Conservation (phyloP, 2,888 invertebrate species). For the Idaea straminata region DNA sequence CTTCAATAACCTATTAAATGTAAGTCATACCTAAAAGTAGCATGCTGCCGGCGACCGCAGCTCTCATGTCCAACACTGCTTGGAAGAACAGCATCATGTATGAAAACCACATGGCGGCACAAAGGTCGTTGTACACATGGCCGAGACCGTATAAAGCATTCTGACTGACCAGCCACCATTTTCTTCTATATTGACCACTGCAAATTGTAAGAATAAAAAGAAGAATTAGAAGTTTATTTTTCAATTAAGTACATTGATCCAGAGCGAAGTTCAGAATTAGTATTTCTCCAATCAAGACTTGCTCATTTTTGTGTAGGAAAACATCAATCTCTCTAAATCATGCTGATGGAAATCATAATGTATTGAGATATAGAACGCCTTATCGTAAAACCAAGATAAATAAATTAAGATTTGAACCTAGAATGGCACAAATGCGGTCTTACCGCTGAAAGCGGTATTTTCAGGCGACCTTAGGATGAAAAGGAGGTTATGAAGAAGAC, state of each 20-base stretch:
- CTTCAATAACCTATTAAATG: background rate
- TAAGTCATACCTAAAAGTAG: constrained; percentile 82
- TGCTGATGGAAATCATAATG: too few species aligned
- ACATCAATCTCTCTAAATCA: too few species aligned
- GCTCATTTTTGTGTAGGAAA: too few species aligned
- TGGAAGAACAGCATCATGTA: constrained; percentile 93
- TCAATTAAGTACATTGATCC: background rate
- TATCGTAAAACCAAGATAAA: too few species aligned
- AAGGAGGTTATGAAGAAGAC: too few species aligned
- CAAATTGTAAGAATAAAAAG: constrained; percentile 23
- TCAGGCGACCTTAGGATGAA: too few species aligned
- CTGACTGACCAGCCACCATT: constrained; percentile 66
- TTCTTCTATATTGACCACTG: constrained; percentile 53
- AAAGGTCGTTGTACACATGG: constrained; percentile 96
- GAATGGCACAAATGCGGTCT: too few species aligned
- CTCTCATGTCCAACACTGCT: constrained; percentile 79
- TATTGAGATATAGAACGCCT: too few species aligned
- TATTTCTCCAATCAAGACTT: too few species aligned
- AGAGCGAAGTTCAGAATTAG: background rate
- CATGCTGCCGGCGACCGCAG: constrained; percentile 81
- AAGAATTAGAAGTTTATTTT: background rate
- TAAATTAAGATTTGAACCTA: too few species aligned
- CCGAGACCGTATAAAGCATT: constrained; percentile 84
- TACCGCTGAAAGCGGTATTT: too few species aligned
- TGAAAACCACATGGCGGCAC: constrained; percentile 97